Evolutionary conservation across 2,113 vertebrate genomes (phyloP), one percentile per base, ranked within the genome.

Genomic region (Neogobius melanostomus): DNA sequence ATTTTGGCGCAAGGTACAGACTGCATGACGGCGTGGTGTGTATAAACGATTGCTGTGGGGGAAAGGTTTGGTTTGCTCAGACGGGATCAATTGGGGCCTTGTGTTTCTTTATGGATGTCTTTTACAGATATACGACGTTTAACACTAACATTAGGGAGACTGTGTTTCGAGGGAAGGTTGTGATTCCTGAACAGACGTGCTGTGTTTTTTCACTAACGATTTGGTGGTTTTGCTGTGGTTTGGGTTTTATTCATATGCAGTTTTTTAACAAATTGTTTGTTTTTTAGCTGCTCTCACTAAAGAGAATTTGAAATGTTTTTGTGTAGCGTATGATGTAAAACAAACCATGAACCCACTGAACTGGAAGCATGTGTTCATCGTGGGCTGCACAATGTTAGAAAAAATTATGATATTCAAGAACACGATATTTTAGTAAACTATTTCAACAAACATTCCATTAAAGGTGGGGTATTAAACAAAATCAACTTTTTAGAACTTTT

Each of bases 1-100:
- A 65, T 64, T 80, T 74, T 95, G 85, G 97, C 96, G 96, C 98
- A 36, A 98, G 94, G 71, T 68, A 84, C 82, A 67, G 4, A 15
- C 85, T 28, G 89, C 87, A 72, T 88, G 88, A 69, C 76, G 78
- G 76, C 81, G 76, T 84, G 53, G 36, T 63, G 47, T 68, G 70
- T 57, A 53, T 43, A 5, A 8, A 45, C 43, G 45, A 17, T 36
- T 53, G 49, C 16, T 10, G 59, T 61, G 59, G 7, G 15, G n/a
- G n/a, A 15, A 57, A 7, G 16, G 51, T 53, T 16, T 17, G 15
- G 16, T 16, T 16, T 52, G 8, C 51, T 52, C 15, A n/a, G n/a
- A 50, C 12, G 6, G 5, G 49, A 6, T 50, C 14, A 14, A 15
- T 5, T 53, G 51, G 7, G 3, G n/a, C 15, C 17, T 6, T 16